A percentile compares a stretch with the other conserved stretches of the same genome.
phyloP scores from a whole-genome alignment of 2,113 vertebrate genomes.

The Casuarius casuarius region DNA sequence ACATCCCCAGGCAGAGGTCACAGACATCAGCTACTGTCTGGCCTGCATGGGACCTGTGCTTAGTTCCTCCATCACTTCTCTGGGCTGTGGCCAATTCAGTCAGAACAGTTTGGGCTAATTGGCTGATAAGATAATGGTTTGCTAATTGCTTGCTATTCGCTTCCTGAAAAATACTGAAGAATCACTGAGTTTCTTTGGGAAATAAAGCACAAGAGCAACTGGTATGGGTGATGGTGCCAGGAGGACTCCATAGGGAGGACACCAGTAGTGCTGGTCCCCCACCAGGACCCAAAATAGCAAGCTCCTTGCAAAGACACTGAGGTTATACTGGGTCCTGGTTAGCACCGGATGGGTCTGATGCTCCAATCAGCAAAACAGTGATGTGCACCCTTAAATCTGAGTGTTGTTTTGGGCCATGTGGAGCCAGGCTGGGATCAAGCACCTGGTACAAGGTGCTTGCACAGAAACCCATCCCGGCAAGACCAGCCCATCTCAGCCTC shows the following conservation, averaged over 20 bases:
- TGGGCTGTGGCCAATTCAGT: not conserved
- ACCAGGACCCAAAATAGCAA: not conserved
- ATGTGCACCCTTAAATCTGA: not conserved
- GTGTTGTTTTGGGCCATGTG: not conserved
- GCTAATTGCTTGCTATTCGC: not conserved
- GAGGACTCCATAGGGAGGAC: not conserved
- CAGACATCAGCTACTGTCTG: not conserved
- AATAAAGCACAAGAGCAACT: not conserved
- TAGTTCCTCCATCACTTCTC: fast-evolving
- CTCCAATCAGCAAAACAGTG: fast-evolving
- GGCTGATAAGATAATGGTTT: not conserved
- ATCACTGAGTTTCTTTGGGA: not conserved
- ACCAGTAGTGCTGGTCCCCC: not conserved
- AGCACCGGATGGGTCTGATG: not conserved
- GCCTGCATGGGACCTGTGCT: not conserved
- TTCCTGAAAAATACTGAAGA: not conserved
- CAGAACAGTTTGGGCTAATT: not conserved
- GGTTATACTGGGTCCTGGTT: too few relatives aligned
- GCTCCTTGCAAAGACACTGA: fast-evolving
- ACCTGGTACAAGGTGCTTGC: not conserved
- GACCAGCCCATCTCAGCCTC: not conserved
- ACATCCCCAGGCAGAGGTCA: not conserved
- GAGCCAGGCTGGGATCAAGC: not conserved
- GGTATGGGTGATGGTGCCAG: not conserved
- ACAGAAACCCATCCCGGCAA: not conserved